Conservation (phyloP, 2,113 vertebrate species). For the Notothenia coriiceps region DNA sequence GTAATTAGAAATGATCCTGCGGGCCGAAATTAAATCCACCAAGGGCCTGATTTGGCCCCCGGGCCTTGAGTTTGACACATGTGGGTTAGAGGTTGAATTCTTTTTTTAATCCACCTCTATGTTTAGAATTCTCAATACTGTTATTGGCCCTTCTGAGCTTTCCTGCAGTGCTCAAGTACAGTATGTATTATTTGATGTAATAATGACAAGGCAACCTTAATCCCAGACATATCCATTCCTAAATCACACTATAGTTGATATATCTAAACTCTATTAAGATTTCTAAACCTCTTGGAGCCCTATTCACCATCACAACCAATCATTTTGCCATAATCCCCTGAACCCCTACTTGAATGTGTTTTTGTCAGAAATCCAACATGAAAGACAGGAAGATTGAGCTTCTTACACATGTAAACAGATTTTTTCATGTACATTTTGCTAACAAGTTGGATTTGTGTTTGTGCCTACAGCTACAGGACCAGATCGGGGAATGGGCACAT, state of each 20-base stretch:
- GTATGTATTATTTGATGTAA: neutral
- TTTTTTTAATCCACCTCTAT: neutral
- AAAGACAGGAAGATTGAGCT: constrained; percentile 15
- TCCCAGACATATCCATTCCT: neutral
- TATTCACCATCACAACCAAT: neutral
- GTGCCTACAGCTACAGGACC: constrained; percentile 65
- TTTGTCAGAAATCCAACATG: neutral
- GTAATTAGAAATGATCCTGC: no score
- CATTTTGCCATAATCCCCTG: neutral
- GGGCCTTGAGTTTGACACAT: no score
- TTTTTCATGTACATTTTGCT: constrained; percentile 34
- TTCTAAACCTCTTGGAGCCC: neutral
- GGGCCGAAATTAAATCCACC: no score
- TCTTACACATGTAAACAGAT: constrained; percentile 11
- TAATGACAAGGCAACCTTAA: neutral
- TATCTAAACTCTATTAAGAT: neutral
- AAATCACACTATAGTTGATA: neutral
- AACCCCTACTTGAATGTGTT: neutral
- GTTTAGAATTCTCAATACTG: neutral
- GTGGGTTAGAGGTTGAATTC: no score
- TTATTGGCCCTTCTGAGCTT: neutral
- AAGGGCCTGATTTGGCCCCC: no score
- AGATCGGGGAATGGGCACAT: constrained; percentile 32
- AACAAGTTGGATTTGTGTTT: constrained; percentile 51
- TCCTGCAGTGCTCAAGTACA: neutral